phyloP scores from a whole-genome alignment of 2,888 invertebrate genomes.

The Dione juno region DNA sequence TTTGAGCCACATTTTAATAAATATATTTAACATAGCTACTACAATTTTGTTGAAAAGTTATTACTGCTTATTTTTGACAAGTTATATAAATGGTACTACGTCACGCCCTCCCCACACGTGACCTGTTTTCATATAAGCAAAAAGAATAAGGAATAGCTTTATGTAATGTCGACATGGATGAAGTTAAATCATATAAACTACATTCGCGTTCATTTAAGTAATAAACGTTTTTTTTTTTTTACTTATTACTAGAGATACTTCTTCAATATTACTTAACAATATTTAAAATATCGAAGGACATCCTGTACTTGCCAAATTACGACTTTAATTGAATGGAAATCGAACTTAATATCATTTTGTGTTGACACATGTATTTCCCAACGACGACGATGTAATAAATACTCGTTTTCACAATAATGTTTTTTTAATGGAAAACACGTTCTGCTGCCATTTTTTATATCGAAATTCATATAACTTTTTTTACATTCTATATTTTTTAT shows the following conservation, averaged over 20 bases:
- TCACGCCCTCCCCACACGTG: slow-evolving; percentile 38
- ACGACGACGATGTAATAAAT: too few species aligned
- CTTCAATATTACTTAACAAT: too few species aligned
- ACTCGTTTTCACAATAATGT: too few species aligned
- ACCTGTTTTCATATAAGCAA: slow-evolving; percentile 27
- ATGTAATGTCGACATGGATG: slow-evolving; percentile 60
- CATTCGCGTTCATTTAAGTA: background rate
- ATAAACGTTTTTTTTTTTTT: background rate
- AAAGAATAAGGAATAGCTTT: slow-evolving; percentile 55
- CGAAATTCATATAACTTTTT: background rate
- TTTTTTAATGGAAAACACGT: background rate
- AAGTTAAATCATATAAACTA: slow-evolving; percentile 20
- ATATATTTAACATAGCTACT: background rate
- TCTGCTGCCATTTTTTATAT: background rate
- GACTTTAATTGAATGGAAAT: too few species aligned
- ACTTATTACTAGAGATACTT: too few species aligned
- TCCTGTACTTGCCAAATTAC: too few species aligned
- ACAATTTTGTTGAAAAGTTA: slow-evolving; percentile 4
- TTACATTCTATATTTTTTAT: too few species aligned
- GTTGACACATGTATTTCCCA: too few species aligned
- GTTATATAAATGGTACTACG: slow-evolving; percentile 34
- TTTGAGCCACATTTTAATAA: background rate
- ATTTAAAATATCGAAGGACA: too few species aligned
- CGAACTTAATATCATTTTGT: too few species aligned
- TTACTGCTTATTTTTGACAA: slow-evolving; percentile 33